Conservation (phyloP, 2,113 vertebrate species). For the Gallinago paraguaiae region DNA sequence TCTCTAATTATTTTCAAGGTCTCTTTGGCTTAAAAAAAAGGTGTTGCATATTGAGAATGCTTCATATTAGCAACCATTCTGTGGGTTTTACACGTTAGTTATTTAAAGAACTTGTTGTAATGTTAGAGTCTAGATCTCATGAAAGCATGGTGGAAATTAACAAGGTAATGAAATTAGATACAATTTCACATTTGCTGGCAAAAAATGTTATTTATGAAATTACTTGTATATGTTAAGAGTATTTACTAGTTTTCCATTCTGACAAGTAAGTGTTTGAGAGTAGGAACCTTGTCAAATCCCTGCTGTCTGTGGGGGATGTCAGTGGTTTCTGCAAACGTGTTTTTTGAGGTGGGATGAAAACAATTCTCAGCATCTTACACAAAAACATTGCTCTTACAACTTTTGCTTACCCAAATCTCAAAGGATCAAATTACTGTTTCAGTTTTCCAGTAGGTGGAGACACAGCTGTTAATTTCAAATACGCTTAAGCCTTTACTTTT, state of each 20-base stretch:
- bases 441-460: constrained; percentile 26
- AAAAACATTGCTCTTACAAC: neutral
- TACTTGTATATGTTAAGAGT: neutral
- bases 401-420: neutral
- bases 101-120: neutral
- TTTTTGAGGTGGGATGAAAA: neutral
- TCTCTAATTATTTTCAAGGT: neutral
- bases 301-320: neutral
- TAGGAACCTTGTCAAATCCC: neutral
- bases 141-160: neutral
- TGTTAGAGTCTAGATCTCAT: neutral
- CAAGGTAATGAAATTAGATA: neutral
- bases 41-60: neutral
- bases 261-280: neutral
- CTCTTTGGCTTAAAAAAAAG: neutral
- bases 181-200: neutral
- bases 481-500: neutral
- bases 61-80: neutral
- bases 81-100: neutral
- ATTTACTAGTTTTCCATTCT: neutral
- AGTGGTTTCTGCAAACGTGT: neutral
- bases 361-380: neutral
- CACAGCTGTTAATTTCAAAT: neutral
- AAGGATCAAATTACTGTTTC: neutral
- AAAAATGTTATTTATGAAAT: neutral